phyloP scores from a whole-genome alignment of 2,888 invertebrate genomes.

The Camptogramma bilineatum region DNA sequence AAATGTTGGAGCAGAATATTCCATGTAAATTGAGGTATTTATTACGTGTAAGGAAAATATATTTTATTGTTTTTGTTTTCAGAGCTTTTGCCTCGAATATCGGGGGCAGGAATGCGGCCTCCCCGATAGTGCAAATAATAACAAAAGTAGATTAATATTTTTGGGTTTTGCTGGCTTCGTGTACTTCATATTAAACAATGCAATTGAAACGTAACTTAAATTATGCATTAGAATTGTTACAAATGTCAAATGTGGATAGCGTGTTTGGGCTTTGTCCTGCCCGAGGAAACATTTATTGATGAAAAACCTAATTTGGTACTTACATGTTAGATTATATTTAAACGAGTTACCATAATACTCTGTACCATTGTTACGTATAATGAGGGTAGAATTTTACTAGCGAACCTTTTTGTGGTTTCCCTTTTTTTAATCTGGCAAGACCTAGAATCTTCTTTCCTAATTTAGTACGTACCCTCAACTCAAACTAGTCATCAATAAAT shows the following conservation, averaged over 20 bases:
- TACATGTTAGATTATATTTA: slow-evolving; percentile 11
- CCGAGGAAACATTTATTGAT: slow-evolving; percentile 25
- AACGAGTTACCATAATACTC: slow-evolving; percentile 19
- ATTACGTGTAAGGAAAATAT: neutral
- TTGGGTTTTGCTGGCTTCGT: slow-evolving; percentile 56
- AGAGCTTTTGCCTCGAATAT: slow-evolving; percentile 80
- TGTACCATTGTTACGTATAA: slow-evolving; percentile 20
- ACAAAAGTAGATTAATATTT: slow-evolving; percentile 52
- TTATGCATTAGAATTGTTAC: neutral
- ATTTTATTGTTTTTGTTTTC: slow-evolving; percentile 53
- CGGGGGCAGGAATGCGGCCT: slow-evolving; percentile 72
- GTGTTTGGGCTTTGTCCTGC: slow-evolving; percentile 8
- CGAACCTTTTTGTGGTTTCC: neutral
- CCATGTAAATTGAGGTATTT: neutral
- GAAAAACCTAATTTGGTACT: slow-evolving; percentile 6
- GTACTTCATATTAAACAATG: slow-evolving; percentile 43
- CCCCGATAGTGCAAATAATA: slow-evolving; percentile 51
- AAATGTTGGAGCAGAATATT: neutral
- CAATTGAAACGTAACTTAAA: slow-evolving; percentile 25
- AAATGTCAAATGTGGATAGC: slow-evolving; percentile 3
- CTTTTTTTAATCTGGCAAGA: too few species aligned
- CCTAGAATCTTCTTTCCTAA: neutral
- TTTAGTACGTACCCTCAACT: neutral
- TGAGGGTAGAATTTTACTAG: slow-evolving; percentile 10
- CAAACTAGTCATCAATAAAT: slow-evolving; percentile 18